These are phyloP conservation scores for Pemphredon lugubris DNA, from an alignment of 2,888 invertebrate genomes.

Conservation along the genomic window DNA sequence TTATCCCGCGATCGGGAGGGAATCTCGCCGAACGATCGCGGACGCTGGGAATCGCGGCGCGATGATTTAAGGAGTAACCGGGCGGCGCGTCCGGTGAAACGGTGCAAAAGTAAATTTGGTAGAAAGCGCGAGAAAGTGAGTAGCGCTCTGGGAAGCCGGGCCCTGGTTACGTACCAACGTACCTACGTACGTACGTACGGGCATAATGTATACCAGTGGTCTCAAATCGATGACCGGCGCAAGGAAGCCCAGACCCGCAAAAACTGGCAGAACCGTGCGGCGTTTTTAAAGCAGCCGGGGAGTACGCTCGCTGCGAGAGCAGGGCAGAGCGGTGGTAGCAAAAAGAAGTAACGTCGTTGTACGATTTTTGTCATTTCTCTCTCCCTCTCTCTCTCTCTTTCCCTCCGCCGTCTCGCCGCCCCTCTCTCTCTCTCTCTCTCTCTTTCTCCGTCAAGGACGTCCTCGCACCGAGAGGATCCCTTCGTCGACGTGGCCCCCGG, in stretches of 20 bases:
- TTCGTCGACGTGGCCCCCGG: neutral
- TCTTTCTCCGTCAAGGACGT: no score
- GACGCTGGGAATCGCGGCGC: no score
- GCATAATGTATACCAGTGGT: conserved; percentile 28
- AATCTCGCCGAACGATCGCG: no score
- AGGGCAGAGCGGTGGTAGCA: conserved; percentile 21
- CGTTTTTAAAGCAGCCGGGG: conserved; percentile 58
- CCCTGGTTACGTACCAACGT: no score
- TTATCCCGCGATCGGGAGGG: no score
- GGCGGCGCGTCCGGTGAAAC: neutral
- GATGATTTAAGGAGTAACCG: no score
- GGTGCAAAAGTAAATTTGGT: neutral
- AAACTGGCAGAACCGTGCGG: conserved; percentile 62
- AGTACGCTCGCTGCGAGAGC: conserved; percentile 20
- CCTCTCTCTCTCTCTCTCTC: no score
- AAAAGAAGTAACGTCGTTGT: conserved; percentile 32
- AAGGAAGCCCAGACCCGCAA: conserved; percentile 39
- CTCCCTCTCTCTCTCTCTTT: no score
- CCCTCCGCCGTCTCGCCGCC: no score
- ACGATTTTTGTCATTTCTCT: conserved; percentile 49
- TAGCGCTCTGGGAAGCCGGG: no score
- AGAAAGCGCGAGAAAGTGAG: conserved; percentile 35
- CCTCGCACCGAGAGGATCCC: conserved; percentile 1
- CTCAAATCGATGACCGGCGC: conserved; percentile 48
- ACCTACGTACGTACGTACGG: no score